Percentiles rank a stretch among this genome's conserved stretches.
phyloP scores from a whole-genome alignment of 2,797 vertebrate species.

The Pachyuromys duprasi region DNA sequence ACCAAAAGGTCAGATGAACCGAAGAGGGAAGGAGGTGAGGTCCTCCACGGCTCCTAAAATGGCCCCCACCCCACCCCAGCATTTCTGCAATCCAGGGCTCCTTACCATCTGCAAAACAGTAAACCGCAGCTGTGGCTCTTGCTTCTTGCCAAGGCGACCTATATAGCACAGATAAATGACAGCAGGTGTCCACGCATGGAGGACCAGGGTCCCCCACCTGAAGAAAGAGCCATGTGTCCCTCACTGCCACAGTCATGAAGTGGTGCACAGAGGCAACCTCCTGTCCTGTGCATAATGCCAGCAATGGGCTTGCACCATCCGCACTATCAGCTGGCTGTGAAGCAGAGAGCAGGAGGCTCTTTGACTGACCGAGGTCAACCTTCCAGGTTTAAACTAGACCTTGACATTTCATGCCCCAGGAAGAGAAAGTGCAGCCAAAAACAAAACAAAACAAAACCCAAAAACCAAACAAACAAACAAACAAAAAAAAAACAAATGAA shows the following conservation, averaged over 20 bases:
- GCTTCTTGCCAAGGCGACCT: not conserved
- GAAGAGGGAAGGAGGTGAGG: not conserved
- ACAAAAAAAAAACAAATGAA: not conserved
- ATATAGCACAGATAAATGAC: not conserved
- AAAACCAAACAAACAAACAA: not conserved
- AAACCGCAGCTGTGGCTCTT: not conserved
- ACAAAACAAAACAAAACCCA: not conserved
- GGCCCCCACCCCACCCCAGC: not conserved
- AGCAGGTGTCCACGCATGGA: too few species aligned
- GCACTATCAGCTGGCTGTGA: not conserved
- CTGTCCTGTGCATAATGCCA: not conserved
- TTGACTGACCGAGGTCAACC: not conserved
- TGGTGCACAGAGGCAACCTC: not conserved
- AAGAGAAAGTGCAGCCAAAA: not conserved
- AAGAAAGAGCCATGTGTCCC: not conserved
- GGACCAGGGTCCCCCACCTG: not conserved
- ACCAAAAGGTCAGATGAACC: not conserved
- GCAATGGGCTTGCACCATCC: too few species aligned
- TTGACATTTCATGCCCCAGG: not conserved
- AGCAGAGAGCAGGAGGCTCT: not conserved
- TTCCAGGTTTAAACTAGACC: not conserved
- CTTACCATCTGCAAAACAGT: not conserved
- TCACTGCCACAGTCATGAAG: not conserved
- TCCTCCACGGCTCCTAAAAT: not conserved
- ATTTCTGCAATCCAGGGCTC: not conserved